Base-by-base conservation (phyloP, 2,888 invertebrate genomes). In the Beris morrisii region DNA sequence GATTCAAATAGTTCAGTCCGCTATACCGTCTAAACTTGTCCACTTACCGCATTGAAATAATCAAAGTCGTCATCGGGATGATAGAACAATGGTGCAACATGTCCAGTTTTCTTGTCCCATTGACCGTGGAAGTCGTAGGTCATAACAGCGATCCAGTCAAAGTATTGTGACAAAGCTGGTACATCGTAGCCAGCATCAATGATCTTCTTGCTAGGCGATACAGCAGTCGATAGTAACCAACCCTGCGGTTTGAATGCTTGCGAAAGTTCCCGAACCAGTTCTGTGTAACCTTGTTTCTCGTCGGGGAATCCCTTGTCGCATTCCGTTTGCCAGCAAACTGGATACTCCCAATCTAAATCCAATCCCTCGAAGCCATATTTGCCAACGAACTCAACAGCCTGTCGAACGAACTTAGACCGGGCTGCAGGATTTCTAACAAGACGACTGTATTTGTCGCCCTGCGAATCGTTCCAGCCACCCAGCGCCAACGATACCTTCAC, bases 401-500 rank as follows among this genome's bases (percentile, higher is more conserved):
- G 89, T 5, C 84, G 83, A 7, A 93, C 86, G 74, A 95, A 95
- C 70, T 87, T 85, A 0, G 84, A 83, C 59, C 94, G 84, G 0
- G 92, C 87, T 1, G 84, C 77, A 0, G 91, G 87, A 75, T 85
- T 89, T 73, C 93, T 90, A 1, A 93, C 94, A 28, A 95, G 78
- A 67, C 89, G 85, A 30, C 93, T 93, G 79, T 95, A 95, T 76
- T 95, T 95, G 76, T 93, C 93, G 0, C 93, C 93, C 44, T 88
- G 89, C 0, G 94, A 95, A 78, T 96, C 94, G 76, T 94, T 95
- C 95, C 96, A 96, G 3, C 96, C 96, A n/a, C 96, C 97, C 30
- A 97, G 83, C 2, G 93, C 95, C 11, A 97, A 81, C 0, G 91
- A 87, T 0, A 95, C 92, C 78, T 95, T 96, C 45, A 93, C 83